phyloP scores from a whole-genome alignment of 2,888 invertebrate species.

The Coleophora deauratella region DNA sequence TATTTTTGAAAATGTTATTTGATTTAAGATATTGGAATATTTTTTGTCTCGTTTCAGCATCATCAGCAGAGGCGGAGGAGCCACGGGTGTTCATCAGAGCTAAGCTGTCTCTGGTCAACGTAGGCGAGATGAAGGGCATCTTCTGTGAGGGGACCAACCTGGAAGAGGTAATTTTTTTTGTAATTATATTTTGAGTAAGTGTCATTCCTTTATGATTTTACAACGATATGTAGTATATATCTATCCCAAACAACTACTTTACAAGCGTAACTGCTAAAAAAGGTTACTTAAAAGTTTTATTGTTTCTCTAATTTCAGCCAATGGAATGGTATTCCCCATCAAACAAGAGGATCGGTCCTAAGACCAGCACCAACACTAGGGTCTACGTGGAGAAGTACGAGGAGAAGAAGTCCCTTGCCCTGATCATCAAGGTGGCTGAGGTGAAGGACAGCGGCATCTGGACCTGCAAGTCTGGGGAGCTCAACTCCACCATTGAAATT shows the following conservation, averaged over 20 bases:
- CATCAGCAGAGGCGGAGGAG: slow-evolving; percentile 22
- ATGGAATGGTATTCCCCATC: slow-evolving; percentile 50
- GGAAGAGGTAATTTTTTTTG: slow-evolving; percentile 30
- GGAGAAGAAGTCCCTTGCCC: slow-evolving; percentile 26
- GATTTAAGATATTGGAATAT: too few species aligned
- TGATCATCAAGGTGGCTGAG: slow-evolving; percentile 46
- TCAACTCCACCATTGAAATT: slow-evolving; percentile 42
- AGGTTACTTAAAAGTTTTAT: too few species aligned
- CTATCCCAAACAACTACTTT: too few species aligned
- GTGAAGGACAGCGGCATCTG: slow-evolving; percentile 53
- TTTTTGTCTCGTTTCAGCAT: slow-evolving; percentile 33
- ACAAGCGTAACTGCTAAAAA: too few species aligned
- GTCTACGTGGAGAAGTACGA: slow-evolving; percentile 41
- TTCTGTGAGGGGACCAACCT: slow-evolving; percentile 53
- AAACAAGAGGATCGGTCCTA: slow-evolving; percentile 27
- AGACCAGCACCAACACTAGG: slow-evolving; percentile 27
- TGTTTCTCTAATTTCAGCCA: slow-evolving; percentile 33
- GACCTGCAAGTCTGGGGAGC: slow-evolving; percentile 55
- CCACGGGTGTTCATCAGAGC: slow-evolving; percentile 46
- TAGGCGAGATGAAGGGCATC: slow-evolving; percentile 51
- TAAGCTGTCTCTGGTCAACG: slow-evolving; percentile 47
- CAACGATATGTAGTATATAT: too few species aligned
- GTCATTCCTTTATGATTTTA: background rate
- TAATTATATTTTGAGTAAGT: background rate
- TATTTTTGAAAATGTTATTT: too few species aligned